These are phyloP conservation scores for Allophyes oxyacanthae DNA, from an alignment of 2,888 invertebrate species.

Conservation along the genomic window DNA sequence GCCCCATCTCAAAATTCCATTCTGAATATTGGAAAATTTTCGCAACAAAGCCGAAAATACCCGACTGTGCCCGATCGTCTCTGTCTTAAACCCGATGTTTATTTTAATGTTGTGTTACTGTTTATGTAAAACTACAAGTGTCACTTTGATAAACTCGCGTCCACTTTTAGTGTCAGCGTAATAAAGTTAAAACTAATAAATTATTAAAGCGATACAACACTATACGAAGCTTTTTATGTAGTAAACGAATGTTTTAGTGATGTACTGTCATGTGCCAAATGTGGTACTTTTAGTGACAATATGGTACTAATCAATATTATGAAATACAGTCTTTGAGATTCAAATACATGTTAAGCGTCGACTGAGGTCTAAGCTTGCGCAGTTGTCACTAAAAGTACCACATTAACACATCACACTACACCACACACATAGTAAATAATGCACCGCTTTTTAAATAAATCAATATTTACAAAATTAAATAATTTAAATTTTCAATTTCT, in stretches of 20 bases:
- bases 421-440: slow-evolving; percentile 22
- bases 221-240: slow-evolving; percentile 35
- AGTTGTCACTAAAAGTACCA: slow-evolving; percentile 13
- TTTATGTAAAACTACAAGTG: slow-evolving; percentile 6
- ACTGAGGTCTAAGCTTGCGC: too few species aligned
- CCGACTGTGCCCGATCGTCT: slow-evolving; percentile 1
- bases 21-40: too few species aligned
- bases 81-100: slow-evolving; percentile 6
- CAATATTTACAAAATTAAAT: slow-evolving; percentile 55
- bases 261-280: slow-evolving; percentile 5
- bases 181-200: slow-evolving; percentile 32
- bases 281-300: slow-evolving; percentile 4
- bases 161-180: slow-evolving; percentile 38
- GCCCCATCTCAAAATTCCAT: too few species aligned
- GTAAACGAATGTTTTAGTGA: slow-evolving; percentile 20
- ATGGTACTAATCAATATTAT: too few species aligned
- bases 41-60: background rate
- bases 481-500: slow-evolving; percentile 18
- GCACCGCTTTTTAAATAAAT: slow-evolving; percentile 42
- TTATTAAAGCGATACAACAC: slow-evolving; percentile 29
- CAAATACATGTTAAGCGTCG: too few species aligned
- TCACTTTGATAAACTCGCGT: slow-evolving; percentile 24
- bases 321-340: too few species aligned
- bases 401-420: slow-evolving; percentile 13
- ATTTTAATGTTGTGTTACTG: slow-evolving; percentile 1